Base-by-base conservation (phyloP, 2,888 invertebrate species). In the Rhagonycha lutea region DNA sequence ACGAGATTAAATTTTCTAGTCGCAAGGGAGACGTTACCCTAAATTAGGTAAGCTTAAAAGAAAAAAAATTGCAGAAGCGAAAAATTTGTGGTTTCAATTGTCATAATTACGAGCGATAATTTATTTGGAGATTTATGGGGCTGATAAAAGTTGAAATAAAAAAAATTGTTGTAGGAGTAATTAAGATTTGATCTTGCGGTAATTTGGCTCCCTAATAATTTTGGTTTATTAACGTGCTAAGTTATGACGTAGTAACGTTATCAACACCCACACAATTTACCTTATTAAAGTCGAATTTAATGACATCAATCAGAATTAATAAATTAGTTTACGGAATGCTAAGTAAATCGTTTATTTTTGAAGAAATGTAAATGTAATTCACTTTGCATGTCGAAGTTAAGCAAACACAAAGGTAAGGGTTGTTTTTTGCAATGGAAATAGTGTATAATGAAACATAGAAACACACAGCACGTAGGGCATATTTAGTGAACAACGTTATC, bases 401-500 rank as follows among this genome's bases (percentile, higher is more conserved):
- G 47, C 47, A 47, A 65, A 65, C 23, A 65, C 63, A 65, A 23
- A 65, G 63, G 63, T 65, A 65, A 65, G 63, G 63, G 63, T 65
- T 65, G 63, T 65, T 65, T 65, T 65, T 24, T 24, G 63, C 23
- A 65, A 63, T 65, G 63, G 72, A 63, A 72, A 47, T 32, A 23
- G 72, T 68, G 68, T 47, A 61, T 76, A 76, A 76, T 76, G 73
- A 76, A 73, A 76, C 76, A 76, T 77, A 77, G 77, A 77, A 74
- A 74, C 70, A 76, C 77, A 79, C 74, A 75, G 74, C 81, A 81
- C 81, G 81, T 81, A 78, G 76, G 72, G 75, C 76, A 81, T 81
- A 81, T 81, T 81, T 81, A 81, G 81, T 77, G 80, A 79, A 79
- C 80, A 81, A 78, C 78, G 80, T 80, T 81, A 80, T 81, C 80